Evolutionary conservation across 35 echinoderm and acorn worm genomes (phyloP), one percentile per base, ranked within the genome.

Genomic region (Chiridota heheva): DNA sequence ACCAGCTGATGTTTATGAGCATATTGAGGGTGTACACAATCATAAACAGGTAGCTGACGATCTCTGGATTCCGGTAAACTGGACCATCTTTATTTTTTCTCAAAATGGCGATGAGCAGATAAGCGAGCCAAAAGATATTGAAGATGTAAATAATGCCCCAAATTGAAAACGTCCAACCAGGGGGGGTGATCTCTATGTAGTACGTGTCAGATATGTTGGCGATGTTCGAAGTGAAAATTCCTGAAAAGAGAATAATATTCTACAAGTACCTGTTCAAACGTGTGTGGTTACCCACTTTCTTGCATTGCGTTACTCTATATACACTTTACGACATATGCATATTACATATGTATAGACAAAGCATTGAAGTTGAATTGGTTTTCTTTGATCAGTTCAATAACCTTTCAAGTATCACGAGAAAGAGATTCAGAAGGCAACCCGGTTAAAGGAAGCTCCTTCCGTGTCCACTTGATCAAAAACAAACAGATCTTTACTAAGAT

Each of bases 111-210:
- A 56, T 79, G 16, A 96, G 36, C 24, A 85, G 8, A 42, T 96
- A 87, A 17, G 91, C 34, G 39, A 91, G 5, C 68, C 81, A 96
- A 41, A 86, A 22, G 29, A 69, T 53, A 32, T 82, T 65, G 63
- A 66, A 96, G 33, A 81, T 67, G 69, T 86, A 96, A 62, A 96
- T 90, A 13, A 96, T 7, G 0, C 58, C 81, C 86, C 86, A 89
- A 33, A 96, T 89, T 5, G 71, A 74, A 77, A 96, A 96, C 17
- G 91, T 96, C 81, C 87, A 96, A 7, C 82, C 91, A 42, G 86
- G 74, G n/a, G 86, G 91, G 6, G 87, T 89, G 42, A 90, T 85
- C 47, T 80, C 77, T 29, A 84, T 58, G 44, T 4, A 71, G 75
- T 86, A 96, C 37, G 36, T 20, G 37, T 96, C 92, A 3, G 88